A percentile compares a stretch with the other conserved stretches of the same genome.
phyloP scores from a whole-genome alignment of 1,140 invertebrate genomes.

The Drosophila setifemur region DNA sequence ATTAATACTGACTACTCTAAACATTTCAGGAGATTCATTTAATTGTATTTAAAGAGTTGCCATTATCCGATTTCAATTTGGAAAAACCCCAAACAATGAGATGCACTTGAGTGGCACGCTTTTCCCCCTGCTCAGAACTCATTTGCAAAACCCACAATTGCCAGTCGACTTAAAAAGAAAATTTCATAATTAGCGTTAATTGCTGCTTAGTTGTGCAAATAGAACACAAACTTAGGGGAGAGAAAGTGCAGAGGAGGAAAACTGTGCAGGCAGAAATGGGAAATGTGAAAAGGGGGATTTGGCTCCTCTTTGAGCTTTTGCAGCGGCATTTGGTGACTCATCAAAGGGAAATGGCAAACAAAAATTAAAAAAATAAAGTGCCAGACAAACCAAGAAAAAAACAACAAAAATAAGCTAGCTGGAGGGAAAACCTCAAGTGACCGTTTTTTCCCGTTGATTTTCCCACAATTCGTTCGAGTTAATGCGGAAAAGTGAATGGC shows the following conservation, averaged over 20 bases:
- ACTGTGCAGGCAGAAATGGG: not conserved
- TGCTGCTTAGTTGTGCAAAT: slow-evolving; percentile 56
- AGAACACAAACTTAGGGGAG: slow-evolving; percentile 35
- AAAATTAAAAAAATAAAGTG: not conserved
- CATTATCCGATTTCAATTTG: no score
- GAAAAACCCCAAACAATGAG: no score
- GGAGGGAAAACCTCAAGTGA: slow-evolving; percentile 45
- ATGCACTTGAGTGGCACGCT: not conserved
- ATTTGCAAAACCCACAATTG: slow-evolving; percentile 10
- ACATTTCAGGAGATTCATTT: no score
- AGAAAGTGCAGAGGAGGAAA: slow-evolving; percentile 28
- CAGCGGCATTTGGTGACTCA: slow-evolving; percentile 41
- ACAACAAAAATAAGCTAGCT: slow-evolving; percentile 34
- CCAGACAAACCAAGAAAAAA: slow-evolving; percentile 29
- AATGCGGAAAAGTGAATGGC: slow-evolving; percentile 58
- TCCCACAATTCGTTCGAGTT: slow-evolving; percentile 3
- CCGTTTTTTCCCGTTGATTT: slow-evolving; percentile 20
- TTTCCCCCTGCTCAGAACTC: not conserved
- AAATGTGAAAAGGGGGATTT: slow-evolving; percentile 4
- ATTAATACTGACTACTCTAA: no score
- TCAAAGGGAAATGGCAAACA: slow-evolving; percentile 43
- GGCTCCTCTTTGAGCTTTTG: not conserved
- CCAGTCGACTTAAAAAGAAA: slow-evolving; percentile 33
- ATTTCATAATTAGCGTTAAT: slow-evolving; percentile 57
- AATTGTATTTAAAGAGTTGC: no score